phyloP scores from a whole-genome alignment of 2,888 invertebrate genomes.

The Bombyx huttoni region DNA sequence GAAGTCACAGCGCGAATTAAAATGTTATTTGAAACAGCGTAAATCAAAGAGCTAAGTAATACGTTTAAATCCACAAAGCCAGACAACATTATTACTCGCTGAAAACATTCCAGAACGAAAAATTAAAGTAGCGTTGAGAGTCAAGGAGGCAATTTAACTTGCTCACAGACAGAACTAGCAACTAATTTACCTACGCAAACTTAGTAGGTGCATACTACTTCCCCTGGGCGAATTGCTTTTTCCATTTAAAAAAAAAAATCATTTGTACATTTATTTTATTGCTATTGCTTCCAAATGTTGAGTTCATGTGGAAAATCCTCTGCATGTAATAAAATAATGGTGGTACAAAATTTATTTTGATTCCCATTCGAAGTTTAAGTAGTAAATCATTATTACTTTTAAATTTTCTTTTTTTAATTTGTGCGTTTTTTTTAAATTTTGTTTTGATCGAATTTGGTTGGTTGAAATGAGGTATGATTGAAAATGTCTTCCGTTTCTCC shows the following conservation, averaged over 20 bases:
- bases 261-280: slow-evolving; percentile 18
- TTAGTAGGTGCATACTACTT: slow-evolving; percentile 9
- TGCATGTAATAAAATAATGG: too few relatives aligned
- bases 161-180: slow-evolving; percentile 41
- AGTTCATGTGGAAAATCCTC: neutral
- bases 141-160: slow-evolving; percentile 52
- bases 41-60: neutral
- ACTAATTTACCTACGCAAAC: slow-evolving; percentile 48
- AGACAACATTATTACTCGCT: neutral
- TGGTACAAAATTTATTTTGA: too few relatives aligned
- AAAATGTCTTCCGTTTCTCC: too few relatives aligned
- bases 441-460: too few relatives aligned
- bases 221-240: slow-evolving; percentile 32
- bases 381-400: too few relatives aligned
- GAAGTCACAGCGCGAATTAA: too few relatives aligned
- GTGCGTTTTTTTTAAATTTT: too few relatives aligned
- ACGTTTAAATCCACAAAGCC: neutral
- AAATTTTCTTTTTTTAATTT: too few relatives aligned
- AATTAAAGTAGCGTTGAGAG: slow-evolving; percentile 30
- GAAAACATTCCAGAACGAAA: slow-evolving; percentile 15
- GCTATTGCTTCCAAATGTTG: neutral
- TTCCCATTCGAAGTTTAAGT: too few relatives aligned
- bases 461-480: too few relatives aligned
- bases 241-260: slow-evolving; percentile 32
- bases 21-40: too few relatives aligned